phyloP scores from a whole-genome alignment of 2,113 vertebrate species.

The Nycticorax nycticorax region DNA sequence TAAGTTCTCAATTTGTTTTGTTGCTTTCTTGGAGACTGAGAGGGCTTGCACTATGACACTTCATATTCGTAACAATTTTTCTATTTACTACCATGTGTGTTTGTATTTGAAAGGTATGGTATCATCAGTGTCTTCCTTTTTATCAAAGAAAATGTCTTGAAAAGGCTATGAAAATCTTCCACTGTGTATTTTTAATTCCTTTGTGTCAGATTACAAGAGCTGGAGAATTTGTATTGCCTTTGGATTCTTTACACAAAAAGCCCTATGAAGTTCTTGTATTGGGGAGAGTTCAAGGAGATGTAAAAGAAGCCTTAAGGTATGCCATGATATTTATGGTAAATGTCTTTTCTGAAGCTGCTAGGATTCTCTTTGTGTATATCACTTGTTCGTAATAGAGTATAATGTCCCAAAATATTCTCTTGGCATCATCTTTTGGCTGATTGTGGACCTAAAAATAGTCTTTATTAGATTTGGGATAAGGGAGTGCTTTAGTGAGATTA shows the following conservation, averaged over 20 bases:
- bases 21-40: neutral
- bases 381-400: neutral
- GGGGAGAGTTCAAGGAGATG: slow-evolving; percentile 73
- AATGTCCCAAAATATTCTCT: neutral
- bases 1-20: slow-evolving; percentile 57
- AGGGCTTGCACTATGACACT: neutral
- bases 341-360: neutral
- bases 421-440: neutral
- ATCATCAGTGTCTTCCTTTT: neutral
- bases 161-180: neutral
- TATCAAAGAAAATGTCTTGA: neutral
- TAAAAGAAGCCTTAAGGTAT: slow-evolving; percentile 62
- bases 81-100: neutral
- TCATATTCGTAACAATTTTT: neutral
- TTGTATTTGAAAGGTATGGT: neutral
- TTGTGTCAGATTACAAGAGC: slow-evolving; percentile 83
- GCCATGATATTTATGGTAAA: neutral
- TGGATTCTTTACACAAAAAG: slow-evolving; percentile 95
- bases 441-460: neutral
- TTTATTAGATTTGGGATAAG: neutral
- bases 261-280: slow-evolving; percentile 91
- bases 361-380: neutral
- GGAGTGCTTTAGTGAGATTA: neutral
- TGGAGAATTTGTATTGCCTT: slow-evolving; percentile 91
- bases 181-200: neutral